Percentiles rank a stretch among this genome's conserved stretches.
Evolutionary conservation across 2,888 invertebrate species (phyloP).

Genomic region (Eledona agricola): DNA sequence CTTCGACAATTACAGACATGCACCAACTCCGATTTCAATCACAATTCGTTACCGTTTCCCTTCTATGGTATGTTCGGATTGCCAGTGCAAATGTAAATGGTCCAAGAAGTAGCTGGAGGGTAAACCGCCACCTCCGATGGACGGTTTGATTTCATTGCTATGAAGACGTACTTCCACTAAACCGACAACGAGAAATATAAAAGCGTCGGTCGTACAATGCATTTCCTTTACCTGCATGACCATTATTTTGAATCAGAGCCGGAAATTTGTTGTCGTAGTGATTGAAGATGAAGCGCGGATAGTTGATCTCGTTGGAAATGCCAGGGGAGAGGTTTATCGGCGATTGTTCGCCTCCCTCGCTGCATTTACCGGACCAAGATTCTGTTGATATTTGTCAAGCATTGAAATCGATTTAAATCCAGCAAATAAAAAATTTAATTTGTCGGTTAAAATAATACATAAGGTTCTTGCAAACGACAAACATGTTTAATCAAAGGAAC

Average conservation of each 20-base stretch:
- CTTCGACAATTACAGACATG: conserved; percentile 3
- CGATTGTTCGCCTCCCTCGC: conserved; percentile 4
- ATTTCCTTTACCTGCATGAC: conserved; percentile 11
- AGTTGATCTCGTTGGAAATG: not conserved
- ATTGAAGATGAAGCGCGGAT: conserved; percentile 10
- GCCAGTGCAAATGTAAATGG: conserved; percentile 18
- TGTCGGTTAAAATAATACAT: too few relatives aligned
- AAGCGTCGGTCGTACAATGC: too few relatives aligned
- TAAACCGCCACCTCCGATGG: conserved; percentile 10
- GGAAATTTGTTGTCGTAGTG: conserved; percentile 6
- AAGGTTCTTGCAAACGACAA: too few relatives aligned
- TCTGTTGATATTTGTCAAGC: too few relatives aligned
- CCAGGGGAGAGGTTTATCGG: conserved; percentile 5
- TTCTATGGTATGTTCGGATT: conserved; percentile 11
- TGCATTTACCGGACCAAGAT: conserved; percentile 8
- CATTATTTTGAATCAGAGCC: conserved; percentile 9
- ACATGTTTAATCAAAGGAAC: too few relatives aligned
- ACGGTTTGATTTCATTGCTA: too few relatives aligned
- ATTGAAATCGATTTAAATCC: too few relatives aligned
- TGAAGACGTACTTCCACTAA: conserved; percentile 5
- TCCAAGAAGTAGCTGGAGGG: conserved; percentile 5
- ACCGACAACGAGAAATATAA: too few relatives aligned
- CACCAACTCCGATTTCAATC: too few relatives aligned
- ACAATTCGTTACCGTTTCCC: conserved; percentile 8
- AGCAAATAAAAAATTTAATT: too few relatives aligned